Evolutionary conservation across 2,113 vertebrate genomes (phyloP), one percentile per base, ranked within the genome.

Genomic region (Podarcis raffonei): DNA sequence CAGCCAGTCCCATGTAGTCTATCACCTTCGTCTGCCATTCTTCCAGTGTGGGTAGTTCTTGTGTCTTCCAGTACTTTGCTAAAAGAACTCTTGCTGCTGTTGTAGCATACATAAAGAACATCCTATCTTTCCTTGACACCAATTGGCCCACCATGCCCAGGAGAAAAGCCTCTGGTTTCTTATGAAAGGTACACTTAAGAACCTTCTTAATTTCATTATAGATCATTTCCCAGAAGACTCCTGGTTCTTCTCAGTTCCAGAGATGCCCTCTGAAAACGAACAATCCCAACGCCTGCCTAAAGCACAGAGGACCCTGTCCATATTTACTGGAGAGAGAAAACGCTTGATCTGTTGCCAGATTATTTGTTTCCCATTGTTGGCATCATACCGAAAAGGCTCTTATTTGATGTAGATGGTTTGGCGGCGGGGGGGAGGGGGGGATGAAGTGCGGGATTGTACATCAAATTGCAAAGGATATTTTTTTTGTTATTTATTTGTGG

Each of bases 331-430:
- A 42, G 37, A 48, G 27, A 77, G 87, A 48, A 83, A 88, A 32
- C 9, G 62, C 30, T 77, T 88, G 81, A 85, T 76, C 62, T 48
- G 5, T 0, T 89, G 84, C 84, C 84, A 86, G 66, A 82, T 57
- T 5, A 81, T 82, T 90, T 90, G 79, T 68, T 90, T 90, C 69
- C 77, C 42, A 68, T 57, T 37, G 6, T 39, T 76, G 78, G 78
- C 78, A 82, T 75, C 37, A 65, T 30, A 68, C 81, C 6, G 22
- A 48, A 0, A 83, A 68, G 86, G 68, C 72, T 91, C 74, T 81
- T 0, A 0, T 23, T 78, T 0, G 0, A 77, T 1, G 0, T 80
- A 69, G 81, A 69, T 0, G 1, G 81, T 15, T 0, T 48, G 42
- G 42, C 8, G 42, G 42, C 0, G 0, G 42, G 8, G 1, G 0